phyloP scores from a whole-genome alignment of 1,140 invertebrate genomes.

The Gonatopus flavifemur region DNA sequence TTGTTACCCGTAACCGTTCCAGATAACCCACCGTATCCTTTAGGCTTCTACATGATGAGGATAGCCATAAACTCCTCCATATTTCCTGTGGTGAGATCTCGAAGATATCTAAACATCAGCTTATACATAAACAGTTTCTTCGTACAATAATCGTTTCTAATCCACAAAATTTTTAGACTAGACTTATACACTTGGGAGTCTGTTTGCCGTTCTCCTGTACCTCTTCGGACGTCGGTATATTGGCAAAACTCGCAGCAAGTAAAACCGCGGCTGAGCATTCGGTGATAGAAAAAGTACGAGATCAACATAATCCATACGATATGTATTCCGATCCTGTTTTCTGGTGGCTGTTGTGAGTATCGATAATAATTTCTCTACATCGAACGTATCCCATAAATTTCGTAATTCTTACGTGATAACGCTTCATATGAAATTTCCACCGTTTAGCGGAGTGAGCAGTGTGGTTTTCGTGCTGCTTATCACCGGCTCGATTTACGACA shows the following conservation, averaged over 20 bases:
- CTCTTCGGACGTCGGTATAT: slow-evolving; percentile 61
- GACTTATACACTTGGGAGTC: slow-evolving; percentile 68
- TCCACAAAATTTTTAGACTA: slow-evolving; percentile 43
- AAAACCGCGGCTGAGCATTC: slow-evolving; percentile 38
- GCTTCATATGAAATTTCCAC: no score
- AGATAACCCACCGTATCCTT: slow-evolving; percentile 59
- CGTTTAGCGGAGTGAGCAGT: slow-evolving; percentile 63
- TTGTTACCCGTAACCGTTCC: slow-evolving; percentile 13
- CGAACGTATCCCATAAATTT: no score
- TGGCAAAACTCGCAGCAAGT: slow-evolving; percentile 60
- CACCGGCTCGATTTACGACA: slow-evolving; percentile 56
- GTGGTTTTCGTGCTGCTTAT: slow-evolving; percentile 62
- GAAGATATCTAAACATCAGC: neutral
- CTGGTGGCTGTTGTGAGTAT: slow-evolving; percentile 69
- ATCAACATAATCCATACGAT: slow-evolving; percentile 67
- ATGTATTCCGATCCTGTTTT: slow-evolving; percentile 71
- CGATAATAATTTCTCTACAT: no score
- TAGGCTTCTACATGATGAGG: slow-evolving; percentile 65
- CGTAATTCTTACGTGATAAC: no score
- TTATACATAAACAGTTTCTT: neutral
- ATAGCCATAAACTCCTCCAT: slow-evolving; percentile 58
- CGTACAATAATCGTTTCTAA: neutral
- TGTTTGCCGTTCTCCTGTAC: slow-evolving; percentile 72
- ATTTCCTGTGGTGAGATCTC: slow-evolving; percentile 50
- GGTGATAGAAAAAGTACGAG: slow-evolving; percentile 59